These are phyloP conservation scores for Trypoxylus dichotomus DNA, from an alignment of 1,140 invertebrate genomes.

Conservation along the genomic window DNA sequence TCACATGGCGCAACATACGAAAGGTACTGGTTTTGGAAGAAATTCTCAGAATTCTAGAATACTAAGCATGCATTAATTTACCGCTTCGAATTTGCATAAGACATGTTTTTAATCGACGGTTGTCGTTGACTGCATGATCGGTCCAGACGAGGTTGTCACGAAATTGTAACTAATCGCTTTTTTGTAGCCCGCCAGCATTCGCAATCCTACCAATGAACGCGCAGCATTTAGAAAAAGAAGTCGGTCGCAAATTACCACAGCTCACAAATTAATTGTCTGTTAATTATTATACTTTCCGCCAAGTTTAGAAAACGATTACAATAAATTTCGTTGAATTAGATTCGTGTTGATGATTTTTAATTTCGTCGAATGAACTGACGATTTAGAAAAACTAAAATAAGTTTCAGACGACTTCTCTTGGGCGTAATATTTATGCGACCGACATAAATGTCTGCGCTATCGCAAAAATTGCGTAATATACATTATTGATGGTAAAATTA, in stretches of 20 bases:
- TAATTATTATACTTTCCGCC: not conserved
- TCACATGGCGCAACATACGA: not conserved
- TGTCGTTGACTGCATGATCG: not conserved
- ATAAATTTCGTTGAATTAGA: not conserved
- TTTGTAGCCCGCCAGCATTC: too few species aligned
- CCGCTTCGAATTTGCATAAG: not conserved
- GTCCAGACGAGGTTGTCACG: not conserved
- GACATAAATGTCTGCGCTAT: not conserved
- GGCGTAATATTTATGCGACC: not conserved
- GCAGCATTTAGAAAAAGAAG: not conserved
- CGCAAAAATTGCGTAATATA: not conserved
- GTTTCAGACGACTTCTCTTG: not conserved
- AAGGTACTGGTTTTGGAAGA: slow-evolving; percentile 12
- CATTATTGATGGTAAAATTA: slow-evolving; percentile 9
- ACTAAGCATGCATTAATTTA: slow-evolving; percentile 4
- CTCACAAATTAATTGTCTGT: slow-evolving; percentile 8
- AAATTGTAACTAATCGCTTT: not conserved
- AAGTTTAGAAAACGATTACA: not conserved
- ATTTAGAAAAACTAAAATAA: not conserved
- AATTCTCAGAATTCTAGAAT: slow-evolving; percentile 18
- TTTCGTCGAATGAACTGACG: not conserved
- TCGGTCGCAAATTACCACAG: not conserved
- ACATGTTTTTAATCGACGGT: not conserved
- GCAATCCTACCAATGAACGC: not conserved
- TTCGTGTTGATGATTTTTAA: not conserved